phyloP scores from a whole-genome alignment of 2,888 invertebrate genomes.

The Eucriotettix oculatus region DNA sequence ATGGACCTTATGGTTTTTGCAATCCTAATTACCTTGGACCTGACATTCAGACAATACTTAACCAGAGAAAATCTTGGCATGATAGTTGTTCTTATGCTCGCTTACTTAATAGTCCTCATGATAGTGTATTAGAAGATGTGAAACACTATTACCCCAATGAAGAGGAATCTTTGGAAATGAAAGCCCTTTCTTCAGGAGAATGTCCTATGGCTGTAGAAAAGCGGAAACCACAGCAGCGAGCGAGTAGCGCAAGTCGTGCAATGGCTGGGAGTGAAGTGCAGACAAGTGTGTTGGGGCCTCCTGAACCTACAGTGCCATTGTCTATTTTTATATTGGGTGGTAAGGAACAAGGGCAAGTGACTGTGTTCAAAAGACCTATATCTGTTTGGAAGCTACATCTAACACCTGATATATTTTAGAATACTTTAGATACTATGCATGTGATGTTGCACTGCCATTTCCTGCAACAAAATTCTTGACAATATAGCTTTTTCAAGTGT shows the following conservation, averaged over 20 bases:
- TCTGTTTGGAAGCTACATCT: slow-evolving; percentile 64
- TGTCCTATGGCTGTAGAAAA: slow-evolving; percentile 13
- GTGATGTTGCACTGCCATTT: no score
- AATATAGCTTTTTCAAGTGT: no score
- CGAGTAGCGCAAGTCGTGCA: slow-evolving; percentile 38
- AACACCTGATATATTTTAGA: slow-evolving; percentile 20
- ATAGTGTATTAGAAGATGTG: slow-evolving; percentile 40
- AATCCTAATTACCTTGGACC: slow-evolving; percentile 61
- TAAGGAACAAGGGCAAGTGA: slow-evolving; percentile 59
- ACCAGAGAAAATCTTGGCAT: slow-evolving; percentile 11
- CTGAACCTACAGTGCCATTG: slow-evolving; percentile 29
- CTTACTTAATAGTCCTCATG: slow-evolving; percentile 40
- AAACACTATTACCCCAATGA: slow-evolving; percentile 19
- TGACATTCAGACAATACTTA: slow-evolving; percentile 31
- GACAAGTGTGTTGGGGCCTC: slow-evolving; percentile 11
- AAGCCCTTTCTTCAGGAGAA: slow-evolving; percentile 7
- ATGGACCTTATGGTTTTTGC: slow-evolving; percentile 47
- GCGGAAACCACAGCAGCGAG: slow-evolving; percentile 25
- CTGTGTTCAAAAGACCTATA: slow-evolving; percentile 56
- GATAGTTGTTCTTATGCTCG: slow-evolving; percentile 24
- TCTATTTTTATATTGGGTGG: slow-evolving; percentile 62
- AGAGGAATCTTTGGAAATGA: slow-evolving; percentile 22
- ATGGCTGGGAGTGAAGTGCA: slow-evolving; percentile 19
- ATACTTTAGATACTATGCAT: neutral
- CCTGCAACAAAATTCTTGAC: no score